phyloP scores from a whole-genome alignment of 2,113 vertebrate species.

The Onychorhynchus coronatus region DNA sequence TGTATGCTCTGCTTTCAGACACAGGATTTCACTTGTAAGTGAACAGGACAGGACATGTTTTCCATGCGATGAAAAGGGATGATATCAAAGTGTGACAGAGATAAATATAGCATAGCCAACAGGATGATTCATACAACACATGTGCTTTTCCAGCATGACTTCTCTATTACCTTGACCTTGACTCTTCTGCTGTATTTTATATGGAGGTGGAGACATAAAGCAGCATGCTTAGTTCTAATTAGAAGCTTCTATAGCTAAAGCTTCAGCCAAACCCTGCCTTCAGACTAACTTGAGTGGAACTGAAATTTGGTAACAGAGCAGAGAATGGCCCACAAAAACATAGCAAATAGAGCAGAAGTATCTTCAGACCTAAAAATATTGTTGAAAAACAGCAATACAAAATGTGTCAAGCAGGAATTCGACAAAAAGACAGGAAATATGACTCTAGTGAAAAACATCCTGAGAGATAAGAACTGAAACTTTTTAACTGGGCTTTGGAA shows the following conservation, averaged over 20 bases:
- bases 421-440: not conserved
- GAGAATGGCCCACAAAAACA: not conserved
- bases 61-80: not conserved
- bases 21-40: not conserved
- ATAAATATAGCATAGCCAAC: not conserved
- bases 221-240: not conserved
- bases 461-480: not conserved
- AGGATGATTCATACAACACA: not conserved
- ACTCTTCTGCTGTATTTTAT: not conserved
- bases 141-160: not conserved
- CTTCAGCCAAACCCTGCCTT: not conserved
- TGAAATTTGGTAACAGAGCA: not conserved
- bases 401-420: not conserved
- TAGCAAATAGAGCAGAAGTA: not conserved
- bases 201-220: not conserved
- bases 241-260: not conserved
- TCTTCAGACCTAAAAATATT: not conserved
- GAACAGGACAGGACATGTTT: not conserved
- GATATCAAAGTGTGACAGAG: not conserved
- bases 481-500: not conserved
- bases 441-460: not conserved
- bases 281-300: not conserved
- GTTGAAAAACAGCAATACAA: not conserved
- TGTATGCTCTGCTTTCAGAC: accelerated
- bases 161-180: not conserved